Conservation (phyloP, 1,140 invertebrate genomes). For the Riptortus pedestris region DNA sequence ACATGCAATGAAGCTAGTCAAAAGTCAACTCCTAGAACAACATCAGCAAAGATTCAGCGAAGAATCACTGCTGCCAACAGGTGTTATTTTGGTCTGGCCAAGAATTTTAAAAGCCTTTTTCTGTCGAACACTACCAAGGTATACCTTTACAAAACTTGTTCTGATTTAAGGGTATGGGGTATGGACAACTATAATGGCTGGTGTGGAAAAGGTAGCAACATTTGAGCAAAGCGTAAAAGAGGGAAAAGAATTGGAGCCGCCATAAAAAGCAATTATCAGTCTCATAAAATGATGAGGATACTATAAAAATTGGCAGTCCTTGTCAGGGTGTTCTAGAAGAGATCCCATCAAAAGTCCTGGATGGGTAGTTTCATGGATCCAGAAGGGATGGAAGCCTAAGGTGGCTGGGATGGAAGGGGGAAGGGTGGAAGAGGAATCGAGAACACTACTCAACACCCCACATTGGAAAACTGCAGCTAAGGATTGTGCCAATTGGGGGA, state of each 20-base stretch:
- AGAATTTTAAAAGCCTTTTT: neutral
- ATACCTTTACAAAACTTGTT: neutral
- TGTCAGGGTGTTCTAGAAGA: no score
- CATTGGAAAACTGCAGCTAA: neutral
- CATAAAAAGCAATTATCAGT: neutral
- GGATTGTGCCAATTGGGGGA: neutral
- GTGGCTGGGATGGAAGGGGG: neutral
- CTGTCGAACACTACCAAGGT: neutral
- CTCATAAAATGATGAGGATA: neutral
- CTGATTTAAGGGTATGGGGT: neutral
- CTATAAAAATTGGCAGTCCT: neutral
- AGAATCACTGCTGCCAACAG: neutral
- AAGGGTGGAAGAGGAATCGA: neutral
- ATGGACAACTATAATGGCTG: neutral
- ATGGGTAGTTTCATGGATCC: neutral
- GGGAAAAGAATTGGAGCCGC: neutral
- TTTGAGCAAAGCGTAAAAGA: neutral
- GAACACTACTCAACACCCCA: neutral
- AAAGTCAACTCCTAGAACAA: constrained; percentile 12
- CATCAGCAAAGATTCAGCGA: neutral
- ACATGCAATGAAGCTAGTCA: no score
- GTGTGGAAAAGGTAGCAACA: neutral
- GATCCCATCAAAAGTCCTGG: neutral
- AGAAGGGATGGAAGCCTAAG: neutral
- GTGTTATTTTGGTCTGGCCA: neutral